phyloP scores from a whole-genome alignment of 2,888 invertebrate species.

The Vandiemenella viatica region DNA sequence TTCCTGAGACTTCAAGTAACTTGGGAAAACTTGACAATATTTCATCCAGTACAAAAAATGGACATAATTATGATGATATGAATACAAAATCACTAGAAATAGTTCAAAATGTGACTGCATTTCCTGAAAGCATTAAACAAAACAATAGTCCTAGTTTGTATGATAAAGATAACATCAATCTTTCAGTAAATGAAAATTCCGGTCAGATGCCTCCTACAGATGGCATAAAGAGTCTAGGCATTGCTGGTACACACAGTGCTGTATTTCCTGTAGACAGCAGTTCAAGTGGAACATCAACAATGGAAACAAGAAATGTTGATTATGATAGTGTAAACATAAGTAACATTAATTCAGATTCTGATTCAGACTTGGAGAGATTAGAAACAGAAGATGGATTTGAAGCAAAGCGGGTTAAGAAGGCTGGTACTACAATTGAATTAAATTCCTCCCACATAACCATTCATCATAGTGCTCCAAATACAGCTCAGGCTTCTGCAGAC shows the following conservation, averaged over 20 bases:
- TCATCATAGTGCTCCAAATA: slow-evolving; percentile 38
- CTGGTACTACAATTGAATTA: slow-evolving; percentile 50
- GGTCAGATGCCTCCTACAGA: neutral
- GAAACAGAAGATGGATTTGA: slow-evolving; percentile 6
- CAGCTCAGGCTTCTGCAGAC: neutral
- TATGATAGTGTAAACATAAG: slow-evolving; percentile 3
- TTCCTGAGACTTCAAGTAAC: neutral
- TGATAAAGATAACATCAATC: slow-evolving; percentile 1
- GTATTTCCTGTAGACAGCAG: neutral
- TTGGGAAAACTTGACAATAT: neutral
- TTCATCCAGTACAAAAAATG: too few relatives aligned
- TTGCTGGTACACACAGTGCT: too few relatives aligned
- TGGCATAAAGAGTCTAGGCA: too few relatives aligned
- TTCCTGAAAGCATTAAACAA: slow-evolving; percentile 5
- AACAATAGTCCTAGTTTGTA: slow-evolving; percentile 3
- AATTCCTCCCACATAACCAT: slow-evolving; percentile 61
- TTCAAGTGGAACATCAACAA: neutral
- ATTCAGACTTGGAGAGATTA: slow-evolving; percentile 26
- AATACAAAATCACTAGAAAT: too few relatives aligned
- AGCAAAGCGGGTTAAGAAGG: slow-evolving; percentile 20
- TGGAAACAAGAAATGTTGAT: neutral
- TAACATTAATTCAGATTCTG: slow-evolving; percentile 25
- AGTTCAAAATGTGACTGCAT: neutral
- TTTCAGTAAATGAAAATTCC: neutral
- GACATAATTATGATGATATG: too few relatives aligned